Conservation (phyloP, 2,797 vertebrate genomes). For the Pyrrhura leucotis region DNA sequence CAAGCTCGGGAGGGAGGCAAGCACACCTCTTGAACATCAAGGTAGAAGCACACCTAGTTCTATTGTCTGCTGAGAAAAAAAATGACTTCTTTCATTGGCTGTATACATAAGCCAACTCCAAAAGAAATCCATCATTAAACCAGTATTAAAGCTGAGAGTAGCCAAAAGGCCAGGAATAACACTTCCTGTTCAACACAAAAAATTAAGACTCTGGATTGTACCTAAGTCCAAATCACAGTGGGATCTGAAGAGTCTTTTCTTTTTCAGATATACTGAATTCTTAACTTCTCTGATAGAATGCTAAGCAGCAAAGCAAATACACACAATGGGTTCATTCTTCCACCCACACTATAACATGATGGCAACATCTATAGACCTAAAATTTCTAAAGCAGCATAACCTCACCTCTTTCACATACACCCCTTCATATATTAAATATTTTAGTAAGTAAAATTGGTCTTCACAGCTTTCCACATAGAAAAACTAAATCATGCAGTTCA, state of each 20-base stretch:
- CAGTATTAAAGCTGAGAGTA: not conserved
- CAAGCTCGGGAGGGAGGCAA: fast-evolving
- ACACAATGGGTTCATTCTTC: not conserved
- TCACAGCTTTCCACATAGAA: not conserved
- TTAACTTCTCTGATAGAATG: not conserved
- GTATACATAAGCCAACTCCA: not conserved
- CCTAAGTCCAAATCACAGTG: not conserved
- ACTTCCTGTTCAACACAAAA: not conserved
- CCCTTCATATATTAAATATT: not conserved
- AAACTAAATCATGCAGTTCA: not conserved
- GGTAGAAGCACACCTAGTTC: not conserved
- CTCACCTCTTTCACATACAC: not conserved
- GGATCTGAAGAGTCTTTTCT: not conserved
- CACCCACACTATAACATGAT: not conserved
- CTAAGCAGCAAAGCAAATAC: not conserved
- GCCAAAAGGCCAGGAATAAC: not conserved
- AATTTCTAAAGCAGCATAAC: not conserved
- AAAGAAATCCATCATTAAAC: not conserved
- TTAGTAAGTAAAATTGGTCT: not conserved
- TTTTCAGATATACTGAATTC: not conserved
- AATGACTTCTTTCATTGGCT: not conserved
- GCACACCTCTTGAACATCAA: not conserved
- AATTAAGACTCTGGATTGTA: not conserved
- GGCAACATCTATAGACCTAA: not conserved
- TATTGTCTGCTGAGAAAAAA: not conserved